Evolutionary conservation across 1,140 invertebrate species (phyloP), one percentile per base, ranked within the genome.

Genomic region (Drosophila subpulchrella): DNA sequence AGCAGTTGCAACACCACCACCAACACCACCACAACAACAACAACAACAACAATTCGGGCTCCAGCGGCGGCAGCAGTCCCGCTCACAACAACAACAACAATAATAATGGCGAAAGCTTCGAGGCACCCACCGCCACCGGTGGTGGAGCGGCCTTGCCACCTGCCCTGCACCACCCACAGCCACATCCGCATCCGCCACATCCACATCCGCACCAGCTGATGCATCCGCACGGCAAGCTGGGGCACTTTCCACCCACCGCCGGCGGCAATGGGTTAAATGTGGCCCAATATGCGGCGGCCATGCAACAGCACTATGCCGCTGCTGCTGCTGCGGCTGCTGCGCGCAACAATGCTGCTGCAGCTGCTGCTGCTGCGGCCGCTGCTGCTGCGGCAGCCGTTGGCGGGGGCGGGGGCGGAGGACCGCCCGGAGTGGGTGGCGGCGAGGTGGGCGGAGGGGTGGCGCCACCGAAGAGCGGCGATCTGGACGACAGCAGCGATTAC

Each of bases 401-500:
- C 8, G 41, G n/a, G 1, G 46, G 6, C 6, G 48, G 5, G 4
- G 42, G 8, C 8, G 41, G n/a, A 0, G 46, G 6, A 7, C 8
- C 27, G 4, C 59, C 32, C 12, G 7, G 30, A 10, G 61, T 46
- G 1, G 68, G 32, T 8, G 57, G 12, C 5, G 66, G 41, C 7
- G 59, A n/a, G 4, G 72, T 17, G 3, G 72, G 57, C 24, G 41
- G n/a, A 0, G 63, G 13, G 4, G 4, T 50, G 46, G 46, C 58
- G 42, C 59, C 15, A 13, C 62, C 75, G 51, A 20, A 70, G 39
- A 27, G 48, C 12, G 63, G 68, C 3, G 82, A 88, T 41, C 39
- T 91, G 68, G 90, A 91, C 54, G 90, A 91, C 34, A 91, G 85
- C 78, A 91, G 90, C 53, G 88, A 91, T 46, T 91, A 91, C 36